A percentile compares a stretch with the other conserved stretches of the same genome.
These are phyloP conservation scores for Noctua janthe DNA, from an alignment of 2,888 invertebrate species.

Conservation along the genomic window DNA sequence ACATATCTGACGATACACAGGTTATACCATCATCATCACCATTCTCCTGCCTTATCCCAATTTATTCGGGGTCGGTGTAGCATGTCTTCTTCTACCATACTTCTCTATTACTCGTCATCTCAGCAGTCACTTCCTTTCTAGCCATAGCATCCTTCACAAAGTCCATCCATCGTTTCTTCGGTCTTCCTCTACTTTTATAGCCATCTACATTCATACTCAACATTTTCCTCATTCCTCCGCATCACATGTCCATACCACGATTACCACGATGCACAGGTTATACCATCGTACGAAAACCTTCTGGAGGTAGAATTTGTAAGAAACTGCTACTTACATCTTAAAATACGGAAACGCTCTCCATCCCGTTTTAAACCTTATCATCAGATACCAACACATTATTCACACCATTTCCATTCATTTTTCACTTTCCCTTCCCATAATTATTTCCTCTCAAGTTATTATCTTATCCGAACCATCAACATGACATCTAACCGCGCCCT, in stretches of 20 bases:
- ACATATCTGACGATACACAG: not conserved
- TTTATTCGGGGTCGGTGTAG: too few species aligned
- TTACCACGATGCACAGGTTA: not conserved
- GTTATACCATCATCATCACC: too few species aligned
- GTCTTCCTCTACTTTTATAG: too few species aligned
- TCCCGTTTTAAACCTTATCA: slow-evolving; percentile 18
- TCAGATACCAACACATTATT: slow-evolving; percentile 25
- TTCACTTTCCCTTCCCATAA: slow-evolving; percentile 41
- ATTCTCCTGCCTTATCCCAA: too few species aligned
- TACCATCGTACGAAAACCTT: not conserved
- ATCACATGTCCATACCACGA: too few species aligned
- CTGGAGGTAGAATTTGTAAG: not conserved
- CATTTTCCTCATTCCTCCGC: too few species aligned
- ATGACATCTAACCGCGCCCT: slow-evolving; percentile 62
- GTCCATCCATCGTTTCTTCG: too few species aligned
- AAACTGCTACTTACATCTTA: not conserved
- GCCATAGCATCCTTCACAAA: too few species aligned
- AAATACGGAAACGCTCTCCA: not conserved
- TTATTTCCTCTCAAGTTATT: slow-evolving; percentile 59
- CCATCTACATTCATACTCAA: too few species aligned
- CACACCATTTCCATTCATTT: slow-evolving; percentile 37
- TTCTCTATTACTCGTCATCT: too few species aligned
- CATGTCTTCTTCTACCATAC: too few species aligned
- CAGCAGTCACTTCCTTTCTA: too few species aligned
- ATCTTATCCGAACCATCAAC: slow-evolving; percentile 56